Evolutionary conservation across 2,113 vertebrate genomes (phyloP), one percentile per base, ranked within the genome.

Genomic region (Rousettus leschenaultii): DNA sequence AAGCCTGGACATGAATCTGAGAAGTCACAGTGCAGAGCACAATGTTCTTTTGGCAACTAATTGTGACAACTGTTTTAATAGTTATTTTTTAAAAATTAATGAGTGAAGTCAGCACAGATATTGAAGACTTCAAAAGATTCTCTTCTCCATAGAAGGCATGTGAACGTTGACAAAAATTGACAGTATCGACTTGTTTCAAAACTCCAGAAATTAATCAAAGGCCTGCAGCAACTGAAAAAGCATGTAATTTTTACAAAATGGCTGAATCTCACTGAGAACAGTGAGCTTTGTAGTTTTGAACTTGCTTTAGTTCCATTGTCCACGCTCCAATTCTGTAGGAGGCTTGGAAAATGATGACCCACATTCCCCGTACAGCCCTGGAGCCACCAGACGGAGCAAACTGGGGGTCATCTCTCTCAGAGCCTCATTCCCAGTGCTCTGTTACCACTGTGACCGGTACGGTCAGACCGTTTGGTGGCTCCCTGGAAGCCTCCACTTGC

Each of bases 151-250:
- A 45, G 70, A 92, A 82, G 26, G 22, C 57, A 80, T n/a, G n/a
- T 38, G 30, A 75, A 89, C 55, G 5, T 80, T 48, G 33, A 14
- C 65, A 66, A 78, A 89, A 91, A 55, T 5, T 16, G 12, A 80
- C 18, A 51, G 38, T 26, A 65, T 73, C 65, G 45, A 90, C 33
- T 48, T 73, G 92, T 89, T 75, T 6, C 40, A 83, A 63, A 89
- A 66, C 7, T 73, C 57, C 61, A 82, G 61, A 92, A 92, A 89
- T 68, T 68, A 68, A 66, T 40, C 79, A 79, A 43, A 80, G 40
- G 9, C 14, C 63, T 63, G 7, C 12, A 84, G 38, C 33, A 63
- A 33, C 11, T 43, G 24, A 55, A 6, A 45, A 78, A 92, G 4
- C 33, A 63, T 11, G 5, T 35, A 30, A 79, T 89, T 53, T 77